phyloP scores from a whole-genome alignment of 2,797 vertebrate species.

The Cygnus olor region DNA sequence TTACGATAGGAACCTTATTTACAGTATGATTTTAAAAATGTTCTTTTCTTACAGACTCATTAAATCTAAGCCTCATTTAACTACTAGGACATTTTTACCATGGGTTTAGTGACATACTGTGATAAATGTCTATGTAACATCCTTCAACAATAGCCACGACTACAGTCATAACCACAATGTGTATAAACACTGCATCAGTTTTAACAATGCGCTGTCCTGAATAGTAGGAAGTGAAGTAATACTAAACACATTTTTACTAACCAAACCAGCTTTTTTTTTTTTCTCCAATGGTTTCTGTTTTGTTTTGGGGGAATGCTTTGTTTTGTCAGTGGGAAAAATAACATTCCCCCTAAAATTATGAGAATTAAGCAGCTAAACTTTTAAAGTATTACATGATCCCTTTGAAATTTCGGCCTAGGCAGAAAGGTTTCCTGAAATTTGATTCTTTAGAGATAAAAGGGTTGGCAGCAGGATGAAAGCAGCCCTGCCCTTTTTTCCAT shows the following conservation, averaged over 20 bases:
- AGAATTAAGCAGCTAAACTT: slow-evolving; percentile 65
- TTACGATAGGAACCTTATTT: slow-evolving; percentile 78
- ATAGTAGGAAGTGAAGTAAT: slow-evolving; percentile 76
- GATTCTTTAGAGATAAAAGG: slow-evolving; percentile 81
- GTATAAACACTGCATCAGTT: slow-evolving; percentile 76
- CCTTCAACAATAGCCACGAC: slow-evolving; percentile 75
- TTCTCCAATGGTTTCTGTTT: neutral
- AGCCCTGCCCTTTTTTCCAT: slow-evolving; percentile 45
- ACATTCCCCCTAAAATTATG: neutral
- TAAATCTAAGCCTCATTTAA: slow-evolving; percentile 83
- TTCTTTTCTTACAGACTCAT: slow-evolving; percentile 76
- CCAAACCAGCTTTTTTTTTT: neutral
- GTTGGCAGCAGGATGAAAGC: slow-evolving; percentile 73
- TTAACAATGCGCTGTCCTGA: slow-evolving; percentile 75
- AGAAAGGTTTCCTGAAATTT: slow-evolving; percentile 82
- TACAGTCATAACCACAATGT: slow-evolving; percentile 62
- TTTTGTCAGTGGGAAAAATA: slow-evolving; percentile 7
- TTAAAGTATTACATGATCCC: slow-evolving; percentile 63
- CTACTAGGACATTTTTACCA: slow-evolving; percentile 83
- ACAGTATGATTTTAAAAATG: slow-evolving; percentile 67
- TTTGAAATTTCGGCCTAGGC: slow-evolving; percentile 81
- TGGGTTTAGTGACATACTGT: slow-evolving; percentile 76
- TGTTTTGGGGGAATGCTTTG: neutral
- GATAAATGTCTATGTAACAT: slow-evolving; percentile 79
- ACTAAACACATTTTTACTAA: slow-evolving; percentile 45